These are phyloP conservation scores for Cynocephalus volans DNA, from an alignment of 2,113 vertebrate genomes.

Conservation along the genomic window DNA sequence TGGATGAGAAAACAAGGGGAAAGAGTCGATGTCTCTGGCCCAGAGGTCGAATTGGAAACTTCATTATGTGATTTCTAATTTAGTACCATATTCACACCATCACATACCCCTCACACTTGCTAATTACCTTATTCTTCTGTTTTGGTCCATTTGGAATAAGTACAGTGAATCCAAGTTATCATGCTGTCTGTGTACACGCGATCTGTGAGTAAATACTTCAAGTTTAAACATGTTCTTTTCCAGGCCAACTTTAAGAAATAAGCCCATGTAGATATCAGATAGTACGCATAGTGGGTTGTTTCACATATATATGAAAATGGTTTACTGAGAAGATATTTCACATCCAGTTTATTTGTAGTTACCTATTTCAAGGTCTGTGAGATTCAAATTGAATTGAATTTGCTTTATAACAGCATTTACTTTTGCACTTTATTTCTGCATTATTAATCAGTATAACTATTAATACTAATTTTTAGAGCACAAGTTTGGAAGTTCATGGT, in stretches of 20 bases:
- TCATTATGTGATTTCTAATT: background rate
- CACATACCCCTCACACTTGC: background rate
- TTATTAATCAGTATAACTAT: constrained; percentile 11
- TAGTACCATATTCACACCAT: background rate
- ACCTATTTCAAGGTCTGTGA: constrained; percentile 51
- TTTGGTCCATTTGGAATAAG: too few species aligned
- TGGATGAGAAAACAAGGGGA: constrained; percentile 11
- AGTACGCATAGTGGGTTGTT: background rate
- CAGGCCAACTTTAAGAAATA: too few species aligned
- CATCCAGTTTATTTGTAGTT: constrained; percentile 1
- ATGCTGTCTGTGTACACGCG: too few species aligned
- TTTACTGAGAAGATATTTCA: constrained; percentile 55
- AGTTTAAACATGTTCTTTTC: too few species aligned
- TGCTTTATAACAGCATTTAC: constrained; percentile 51
- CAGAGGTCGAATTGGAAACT: background rate
- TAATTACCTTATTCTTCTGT: too few species aligned
- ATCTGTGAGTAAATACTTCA: too few species aligned
- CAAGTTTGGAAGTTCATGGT: constrained; percentile 53
- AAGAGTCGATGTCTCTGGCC: background rate
- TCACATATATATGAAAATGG: constrained; percentile 51
- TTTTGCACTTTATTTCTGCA: constrained; percentile 51
- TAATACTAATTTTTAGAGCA: constrained; percentile 24
- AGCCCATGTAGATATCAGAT: background rate
- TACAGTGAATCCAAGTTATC: too few species aligned
- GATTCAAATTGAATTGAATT: constrained; percentile 58